Evolutionary conservation across 2,888 invertebrate genomes (phyloP).

Genomic region (Pammene fasciana): DNA sequence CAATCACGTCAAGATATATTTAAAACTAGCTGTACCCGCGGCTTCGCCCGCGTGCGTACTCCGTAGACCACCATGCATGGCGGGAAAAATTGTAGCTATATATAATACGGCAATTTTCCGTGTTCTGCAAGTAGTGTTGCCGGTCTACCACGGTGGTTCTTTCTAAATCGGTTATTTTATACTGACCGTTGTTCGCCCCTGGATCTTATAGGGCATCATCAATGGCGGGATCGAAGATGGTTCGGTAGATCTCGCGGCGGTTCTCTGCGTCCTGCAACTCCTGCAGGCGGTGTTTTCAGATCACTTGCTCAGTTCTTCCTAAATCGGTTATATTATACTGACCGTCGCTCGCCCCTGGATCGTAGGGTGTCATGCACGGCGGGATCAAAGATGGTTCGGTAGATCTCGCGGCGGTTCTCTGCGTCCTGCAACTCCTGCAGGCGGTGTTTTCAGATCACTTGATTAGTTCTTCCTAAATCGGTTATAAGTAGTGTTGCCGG

Average conservation of each 20-base stretch:
- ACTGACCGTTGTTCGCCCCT: too few species aligned
- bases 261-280: constrained; percentile 90
- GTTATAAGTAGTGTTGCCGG: too few species aligned
- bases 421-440: constrained; percentile 88
- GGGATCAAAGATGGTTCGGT: constrained; percentile 94
- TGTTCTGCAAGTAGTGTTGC: too few species aligned
- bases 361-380: constrained; percentile 92
- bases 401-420: constrained; percentile 91
- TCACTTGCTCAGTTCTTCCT: constrained; percentile 83
- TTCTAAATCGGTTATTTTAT: too few species aligned
- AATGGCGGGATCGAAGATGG: constrained; percentile 92
- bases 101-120: too few species aligned
- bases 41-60: too few species aligned
- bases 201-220: constrained; percentile 83
- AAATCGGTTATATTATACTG: neutral
- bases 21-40: too few species aligned
- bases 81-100: too few species aligned
- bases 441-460: constrained; percentile 85
- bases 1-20: neutral
- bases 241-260: constrained; percentile 91
- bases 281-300: constrained; percentile 86
- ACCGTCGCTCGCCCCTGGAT: constrained; percentile 91
- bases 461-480: constrained; percentile 81
- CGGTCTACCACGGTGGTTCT: too few species aligned
- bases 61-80: too few species aligned